Base-by-base conservation (phyloP, 1,140 invertebrate species). In the Plodia interpunctella region DNA sequence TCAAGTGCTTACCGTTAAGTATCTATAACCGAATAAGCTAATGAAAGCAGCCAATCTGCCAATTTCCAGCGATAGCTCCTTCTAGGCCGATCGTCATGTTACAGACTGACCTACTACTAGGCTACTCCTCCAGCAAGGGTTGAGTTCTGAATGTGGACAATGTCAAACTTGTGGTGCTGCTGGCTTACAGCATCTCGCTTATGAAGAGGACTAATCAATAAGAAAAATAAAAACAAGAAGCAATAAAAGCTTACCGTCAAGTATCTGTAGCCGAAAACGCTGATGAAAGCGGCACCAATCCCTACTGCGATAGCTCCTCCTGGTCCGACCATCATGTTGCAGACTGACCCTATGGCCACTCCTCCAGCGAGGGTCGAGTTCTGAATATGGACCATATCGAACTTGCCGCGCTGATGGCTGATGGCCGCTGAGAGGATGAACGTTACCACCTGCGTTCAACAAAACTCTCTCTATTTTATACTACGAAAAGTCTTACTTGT, bases 111-210 rank as follows among this genome's bases (percentile, higher is more conserved):
- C 6, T 6, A 25, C 21, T 25, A 6, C 21, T 6, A 25, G 2
- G 92, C 93, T 0, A 95, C 94, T 10, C 95, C 95, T 49, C 95
- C 96, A 38, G 96, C 96, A 13, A 98, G 78, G 1, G 96, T 97
- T 17, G 96, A 95, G 90, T 97, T 97, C 89, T 98, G 96, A 28
- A 97, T 91, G 87, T 97, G 96, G 11, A 96, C 96, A 95, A 97
- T 97, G 74, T 96, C 94, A 70, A 97, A 95, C 89, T 96, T 97
- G 68, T 94, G 94, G 2, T 70, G 58, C 0, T 82, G 63, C 50
- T 93, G 91, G 69, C 93, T 94, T n/a, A 96, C 91, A 17, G 96
- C 82, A n/a, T n/a, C n/a, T n/a, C n/a, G n/a, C n/a, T n/a, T n/a
- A n/a, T n/a, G n/a, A n/a, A n/a, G n/a, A n/a, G n/a, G n/a, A n/a